Conservation (phyloP, 2,113 vertebrate species). For the Tupaia chinensis region DNA sequence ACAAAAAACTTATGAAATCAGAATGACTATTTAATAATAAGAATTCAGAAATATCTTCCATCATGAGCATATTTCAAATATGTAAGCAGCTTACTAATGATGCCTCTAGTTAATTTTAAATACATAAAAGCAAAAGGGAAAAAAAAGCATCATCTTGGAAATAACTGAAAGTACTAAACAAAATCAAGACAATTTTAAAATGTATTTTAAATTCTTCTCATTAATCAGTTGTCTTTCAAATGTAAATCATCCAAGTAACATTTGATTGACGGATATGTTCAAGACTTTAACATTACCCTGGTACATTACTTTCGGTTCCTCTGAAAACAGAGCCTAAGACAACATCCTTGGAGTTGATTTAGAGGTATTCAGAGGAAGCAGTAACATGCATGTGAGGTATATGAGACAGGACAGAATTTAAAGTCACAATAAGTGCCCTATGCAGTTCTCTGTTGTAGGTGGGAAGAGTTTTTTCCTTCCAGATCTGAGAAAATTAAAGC, state of each 20-base stretch:
- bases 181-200: conserved; percentile 75
- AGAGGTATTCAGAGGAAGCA: not conserved
- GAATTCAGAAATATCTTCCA: not conserved
- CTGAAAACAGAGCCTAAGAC: not conserved
- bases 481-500: not conserved
- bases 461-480: not conserved
- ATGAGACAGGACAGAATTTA: not conserved
- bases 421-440: not conserved
- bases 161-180: conserved; percentile 68
- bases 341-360: not conserved
- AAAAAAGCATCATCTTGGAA: conserved; percentile 32
- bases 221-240: conserved; percentile 78
- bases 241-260: conserved; percentile 71
- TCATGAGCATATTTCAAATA: not conserved
- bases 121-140: not conserved
- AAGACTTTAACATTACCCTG: not conserved
- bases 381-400: not conserved
- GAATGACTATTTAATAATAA: not conserved
- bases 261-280: conserved; percentile 69
- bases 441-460: not conserved
- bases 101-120: conserved; percentile 29
- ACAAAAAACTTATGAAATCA: not conserved
- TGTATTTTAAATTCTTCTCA: conserved; percentile 54
- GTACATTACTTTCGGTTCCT: not conserved
- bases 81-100: conserved; percentile 1